phyloP scores from a whole-genome alignment of 2,113 vertebrate species.

The Fulica atra region DNA sequence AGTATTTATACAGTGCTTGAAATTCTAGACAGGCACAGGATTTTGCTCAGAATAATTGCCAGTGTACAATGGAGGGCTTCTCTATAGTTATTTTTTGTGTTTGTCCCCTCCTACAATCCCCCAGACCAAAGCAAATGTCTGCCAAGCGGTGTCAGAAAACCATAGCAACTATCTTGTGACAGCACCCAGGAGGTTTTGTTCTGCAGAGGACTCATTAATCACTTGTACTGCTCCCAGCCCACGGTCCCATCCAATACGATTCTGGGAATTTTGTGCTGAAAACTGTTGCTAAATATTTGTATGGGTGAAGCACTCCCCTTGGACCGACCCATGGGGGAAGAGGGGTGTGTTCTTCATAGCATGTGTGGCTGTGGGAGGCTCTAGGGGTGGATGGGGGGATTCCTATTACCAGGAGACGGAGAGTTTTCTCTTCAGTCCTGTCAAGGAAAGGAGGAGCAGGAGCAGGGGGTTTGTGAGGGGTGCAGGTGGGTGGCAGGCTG shows the following conservation, averaged over 20 bases:
- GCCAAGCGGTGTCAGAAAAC: slow-evolving; percentile 39
- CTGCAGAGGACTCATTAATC: slow-evolving; percentile 50
- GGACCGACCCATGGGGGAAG: background rate
- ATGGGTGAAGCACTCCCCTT: background rate
- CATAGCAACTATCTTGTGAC: slow-evolving; percentile 70
- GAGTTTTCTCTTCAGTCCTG: background rate
- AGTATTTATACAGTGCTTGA: slow-evolving; percentile 39
- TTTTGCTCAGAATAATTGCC: slow-evolving; percentile 31
- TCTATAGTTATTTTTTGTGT: slow-evolving; percentile 21
- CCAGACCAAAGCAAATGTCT: slow-evolving; percentile 52
- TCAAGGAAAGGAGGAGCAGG: background rate
- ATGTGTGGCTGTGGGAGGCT: background rate
- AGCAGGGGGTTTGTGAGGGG: background rate
- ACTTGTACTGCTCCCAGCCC: background rate
- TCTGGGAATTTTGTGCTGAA: slow-evolving; percentile 39
- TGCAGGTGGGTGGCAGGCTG: background rate
- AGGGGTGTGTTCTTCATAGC: rapidly evolving
- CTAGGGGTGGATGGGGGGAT: background rate
- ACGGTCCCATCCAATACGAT: background rate
- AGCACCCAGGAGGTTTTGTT: slow-evolving; percentile 51
- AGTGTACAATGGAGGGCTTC: background rate
- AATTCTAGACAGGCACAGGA: slow-evolving; percentile 33
- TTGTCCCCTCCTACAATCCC: slow-evolving; percentile 11
- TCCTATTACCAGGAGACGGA: rapidly evolving
- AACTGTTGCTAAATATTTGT: background rate